Conservation (phyloP, 2,113 vertebrate species). For the Prinia subflava region DNA sequence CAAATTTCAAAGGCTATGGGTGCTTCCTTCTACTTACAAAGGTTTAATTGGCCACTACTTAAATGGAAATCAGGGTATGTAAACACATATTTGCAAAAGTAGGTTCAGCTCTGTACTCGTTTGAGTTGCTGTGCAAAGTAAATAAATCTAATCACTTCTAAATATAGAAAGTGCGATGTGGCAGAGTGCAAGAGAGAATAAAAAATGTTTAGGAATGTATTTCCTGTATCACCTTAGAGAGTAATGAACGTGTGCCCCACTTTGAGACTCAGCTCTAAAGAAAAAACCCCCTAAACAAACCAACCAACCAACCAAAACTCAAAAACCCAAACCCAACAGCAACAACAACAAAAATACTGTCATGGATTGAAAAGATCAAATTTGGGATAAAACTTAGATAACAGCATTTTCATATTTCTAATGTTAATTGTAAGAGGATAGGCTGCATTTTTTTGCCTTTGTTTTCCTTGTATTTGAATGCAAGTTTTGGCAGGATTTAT, state of each 20-base stretch:
- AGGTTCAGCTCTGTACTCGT: not conserved
- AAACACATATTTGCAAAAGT: conserved; percentile 33
- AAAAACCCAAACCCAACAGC: too few species aligned
- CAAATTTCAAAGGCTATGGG: not conserved
- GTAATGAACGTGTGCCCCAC: not conserved
- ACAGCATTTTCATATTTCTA: not conserved
- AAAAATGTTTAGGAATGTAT: not conserved
- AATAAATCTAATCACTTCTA: conserved; percentile 45
- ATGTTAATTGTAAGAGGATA: not conserved
- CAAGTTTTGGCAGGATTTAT: not conserved
- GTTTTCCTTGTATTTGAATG: not conserved
- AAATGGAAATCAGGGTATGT: conserved; percentile 19
- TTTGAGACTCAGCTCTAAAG: not conserved
- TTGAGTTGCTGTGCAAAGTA: conserved; percentile 2
- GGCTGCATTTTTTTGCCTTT: not conserved
- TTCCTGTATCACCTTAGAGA: not conserved
- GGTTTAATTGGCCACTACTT: conserved; percentile 34
- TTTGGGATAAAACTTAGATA: not conserved
- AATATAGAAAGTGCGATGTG: not conserved
- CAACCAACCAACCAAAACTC: not conserved
- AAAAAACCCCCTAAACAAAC: not conserved
- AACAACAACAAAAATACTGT: not conserved
- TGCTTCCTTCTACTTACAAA: not conserved
- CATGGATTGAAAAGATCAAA: not conserved
- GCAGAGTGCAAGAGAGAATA: not conserved